Percentiles rank a stretch among this genome's conserved stretches.
Conservation (phyloP, 2,113 vertebrate species). For the Charadrius vociferus region DNA sequence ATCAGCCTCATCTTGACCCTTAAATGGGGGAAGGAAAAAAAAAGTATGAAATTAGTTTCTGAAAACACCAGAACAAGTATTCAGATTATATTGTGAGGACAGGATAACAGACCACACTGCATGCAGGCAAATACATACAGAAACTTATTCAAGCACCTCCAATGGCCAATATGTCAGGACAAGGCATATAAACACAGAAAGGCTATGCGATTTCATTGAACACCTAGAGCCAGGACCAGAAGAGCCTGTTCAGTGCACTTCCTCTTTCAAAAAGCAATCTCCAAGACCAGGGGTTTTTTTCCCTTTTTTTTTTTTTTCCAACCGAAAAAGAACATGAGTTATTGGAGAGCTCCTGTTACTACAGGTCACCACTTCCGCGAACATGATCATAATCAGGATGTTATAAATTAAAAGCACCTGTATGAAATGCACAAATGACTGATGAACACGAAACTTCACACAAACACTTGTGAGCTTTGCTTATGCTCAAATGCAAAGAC, state of each 20-base stretch:
- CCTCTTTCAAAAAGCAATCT: neutral
- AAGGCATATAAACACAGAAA: neutral
- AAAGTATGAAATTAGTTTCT: neutral
- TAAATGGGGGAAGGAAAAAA: conserved; percentile 24
- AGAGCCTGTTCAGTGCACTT: conserved; percentile 69
- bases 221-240: neutral
- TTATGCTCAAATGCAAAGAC: neutral
- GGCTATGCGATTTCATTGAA: neutral
- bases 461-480: neutral
- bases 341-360: neutral
- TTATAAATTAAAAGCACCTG: neutral
- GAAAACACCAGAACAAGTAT: neutral
- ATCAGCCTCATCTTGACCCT: conserved; percentile 83
- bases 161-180: neutral
- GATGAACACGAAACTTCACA: neutral
- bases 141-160: neutral
- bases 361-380: neutral
- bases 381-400: neutral
- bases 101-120: neutral
- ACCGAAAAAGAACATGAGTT: neutral
- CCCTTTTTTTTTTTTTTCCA: neutral
- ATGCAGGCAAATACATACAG: conserved; percentile 37
- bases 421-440: neutral
- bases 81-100: neutral
- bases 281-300: neutral